Percentiles rank a stretch among this genome's conserved stretches.
Conservation (phyloP, 2,113 vertebrate species). For the Lepisosteus osseus region DNA sequence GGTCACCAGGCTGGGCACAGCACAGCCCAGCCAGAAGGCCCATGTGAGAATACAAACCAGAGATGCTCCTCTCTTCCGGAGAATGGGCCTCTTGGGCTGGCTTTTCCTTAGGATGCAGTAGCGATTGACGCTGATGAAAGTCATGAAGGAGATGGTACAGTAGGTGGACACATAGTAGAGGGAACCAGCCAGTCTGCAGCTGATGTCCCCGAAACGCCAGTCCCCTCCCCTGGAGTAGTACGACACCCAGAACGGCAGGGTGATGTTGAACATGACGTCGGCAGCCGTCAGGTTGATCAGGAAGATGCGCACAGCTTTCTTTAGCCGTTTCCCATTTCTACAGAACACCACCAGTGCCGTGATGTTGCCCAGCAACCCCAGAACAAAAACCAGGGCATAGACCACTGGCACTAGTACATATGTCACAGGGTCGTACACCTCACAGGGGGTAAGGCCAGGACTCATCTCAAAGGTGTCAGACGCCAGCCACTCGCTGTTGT, state of each 20-base stretch:
- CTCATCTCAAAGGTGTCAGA: no score
- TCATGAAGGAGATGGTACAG: constrained; percentile 51
- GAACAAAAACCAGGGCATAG: constrained; percentile 50
- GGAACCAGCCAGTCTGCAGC: constrained; percentile 39
- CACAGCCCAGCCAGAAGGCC: constrained; percentile 44
- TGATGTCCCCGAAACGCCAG: constrained; percentile 45
- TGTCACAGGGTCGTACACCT: constrained; percentile 27
- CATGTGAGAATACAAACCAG: constrained; percentile 37
- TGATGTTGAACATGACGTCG: constrained; percentile 55
- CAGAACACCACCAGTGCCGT: constrained; percentile 47
- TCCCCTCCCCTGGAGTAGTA: constrained; percentile 47
- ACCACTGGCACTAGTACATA: constrained; percentile 34
- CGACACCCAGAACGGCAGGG: constrained; percentile 54
- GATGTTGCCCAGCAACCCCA: constrained; percentile 54
- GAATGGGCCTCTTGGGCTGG: constrained; percentile 17
- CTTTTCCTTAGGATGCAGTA: constrained; percentile 28
- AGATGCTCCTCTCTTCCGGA: not conserved
- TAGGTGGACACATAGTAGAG: constrained; percentile 52
- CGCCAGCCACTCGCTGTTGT: not conserved
- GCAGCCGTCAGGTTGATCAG: constrained; percentile 58
- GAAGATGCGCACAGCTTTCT: constrained; percentile 54
- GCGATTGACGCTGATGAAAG: constrained; percentile 46
- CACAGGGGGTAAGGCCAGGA: constrained; percentile 3
- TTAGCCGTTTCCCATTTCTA: constrained; percentile 32
- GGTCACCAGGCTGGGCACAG: constrained; percentile 40